These are phyloP conservation scores for Leptodactylus fuscus DNA, from an alignment of 2,113 vertebrate species.

Conservation along the genomic window DNA sequence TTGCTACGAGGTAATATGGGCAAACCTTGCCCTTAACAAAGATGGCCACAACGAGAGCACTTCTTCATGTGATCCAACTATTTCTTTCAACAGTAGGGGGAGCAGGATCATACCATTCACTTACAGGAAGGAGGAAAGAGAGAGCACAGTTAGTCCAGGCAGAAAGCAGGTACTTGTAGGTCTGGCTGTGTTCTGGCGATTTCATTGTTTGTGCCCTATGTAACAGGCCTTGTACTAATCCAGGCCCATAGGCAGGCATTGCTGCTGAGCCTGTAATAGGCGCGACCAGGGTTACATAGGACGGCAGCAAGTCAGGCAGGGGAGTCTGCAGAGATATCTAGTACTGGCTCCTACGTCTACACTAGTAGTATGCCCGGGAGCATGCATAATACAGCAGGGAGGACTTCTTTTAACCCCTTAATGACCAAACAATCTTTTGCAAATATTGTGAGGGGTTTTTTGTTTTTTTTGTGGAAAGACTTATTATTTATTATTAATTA, in stretches of 20 bases:
- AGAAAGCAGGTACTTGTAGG: background rate
- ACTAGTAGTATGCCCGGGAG: too few species aligned
- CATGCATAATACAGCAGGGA: too few species aligned
- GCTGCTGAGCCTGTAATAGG: too few species aligned
- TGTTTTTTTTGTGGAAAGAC: too few species aligned
- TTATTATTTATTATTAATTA: too few species aligned
- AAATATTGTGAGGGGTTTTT: too few species aligned
- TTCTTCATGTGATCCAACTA: background rate
- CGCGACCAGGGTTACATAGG: too few species aligned
- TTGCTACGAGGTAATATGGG: too few species aligned
- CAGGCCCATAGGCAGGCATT: background rate
- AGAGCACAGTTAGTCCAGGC: background rate
- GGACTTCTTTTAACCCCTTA: too few species aligned
- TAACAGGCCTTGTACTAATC: background rate
- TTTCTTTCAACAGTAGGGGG: background rate
- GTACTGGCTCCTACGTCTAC: too few species aligned
- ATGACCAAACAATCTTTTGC: too few species aligned
- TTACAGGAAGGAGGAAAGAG: background rate
- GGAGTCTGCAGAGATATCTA: too few species aligned
- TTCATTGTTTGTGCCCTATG: background rate
- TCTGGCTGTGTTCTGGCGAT: background rate
- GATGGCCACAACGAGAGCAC: background rate
- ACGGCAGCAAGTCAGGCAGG: background rate
- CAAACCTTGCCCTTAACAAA: constrained; percentile 9
- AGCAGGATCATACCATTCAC: background rate